Conservation (phyloP, 2,888 invertebrate genomes). For the Periphyllus acericola region DNA sequence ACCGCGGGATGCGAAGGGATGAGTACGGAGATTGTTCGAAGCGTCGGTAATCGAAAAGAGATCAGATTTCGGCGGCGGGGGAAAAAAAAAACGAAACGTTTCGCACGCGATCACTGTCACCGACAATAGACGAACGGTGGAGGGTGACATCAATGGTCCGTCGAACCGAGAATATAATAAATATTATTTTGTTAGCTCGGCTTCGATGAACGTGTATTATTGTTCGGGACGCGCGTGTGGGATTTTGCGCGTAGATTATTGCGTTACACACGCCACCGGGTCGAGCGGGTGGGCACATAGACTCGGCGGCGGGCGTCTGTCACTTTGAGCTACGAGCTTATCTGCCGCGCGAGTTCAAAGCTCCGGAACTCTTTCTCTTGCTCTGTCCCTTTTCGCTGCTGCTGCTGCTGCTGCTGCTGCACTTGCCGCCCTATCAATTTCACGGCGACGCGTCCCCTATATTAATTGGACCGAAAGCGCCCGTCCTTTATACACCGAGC, state of each 20-base stretch:
- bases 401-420: neutral
- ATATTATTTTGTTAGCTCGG: constrained; percentile 52
- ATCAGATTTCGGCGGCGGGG: constrained; percentile 30
- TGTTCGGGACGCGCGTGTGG: constrained; percentile 22
- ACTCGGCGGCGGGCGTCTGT: constrained; percentile 36
- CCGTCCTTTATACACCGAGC: constrained; percentile 27
- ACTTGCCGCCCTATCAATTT: constrained; percentile 62
- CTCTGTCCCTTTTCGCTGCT: too few relatives aligned
- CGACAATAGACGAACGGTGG: neutral
- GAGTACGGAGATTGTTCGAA: too few relatives aligned
- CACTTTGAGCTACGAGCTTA: constrained; percentile 60
- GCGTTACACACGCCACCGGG: constrained; percentile 17
- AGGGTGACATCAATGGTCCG: constrained; percentile 3
- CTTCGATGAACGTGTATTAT: neutral
- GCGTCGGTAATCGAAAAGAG: neutral
- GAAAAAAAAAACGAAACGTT: neutral
- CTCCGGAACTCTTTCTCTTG: constrained; percentile 45
- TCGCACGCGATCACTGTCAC: constrained; percentile 10
- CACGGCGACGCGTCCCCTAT: constrained; percentile 55
- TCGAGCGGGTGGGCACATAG: too few relatives aligned
- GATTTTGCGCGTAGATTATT: constrained; percentile 61
- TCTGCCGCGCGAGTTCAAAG: constrained; percentile 56
- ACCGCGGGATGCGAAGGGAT: too few relatives aligned
- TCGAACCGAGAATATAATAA: constrained; percentile 43
- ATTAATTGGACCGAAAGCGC: constrained; percentile 52